These are phyloP conservation scores for Harmothoe impar DNA, from an alignment of 2,888 invertebrate species.

Conservation along the genomic window DNA sequence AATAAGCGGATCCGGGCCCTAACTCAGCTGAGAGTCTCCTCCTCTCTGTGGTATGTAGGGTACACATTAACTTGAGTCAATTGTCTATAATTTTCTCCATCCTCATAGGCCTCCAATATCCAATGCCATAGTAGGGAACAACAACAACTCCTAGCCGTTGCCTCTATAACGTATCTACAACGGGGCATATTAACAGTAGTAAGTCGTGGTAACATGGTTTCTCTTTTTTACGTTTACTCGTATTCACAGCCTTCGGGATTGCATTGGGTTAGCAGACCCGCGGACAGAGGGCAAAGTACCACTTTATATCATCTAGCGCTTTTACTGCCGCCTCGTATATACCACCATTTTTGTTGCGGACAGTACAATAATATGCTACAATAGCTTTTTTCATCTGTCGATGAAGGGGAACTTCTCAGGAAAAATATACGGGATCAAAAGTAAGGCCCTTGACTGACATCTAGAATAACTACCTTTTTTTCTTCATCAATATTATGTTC, in stretches of 20 bases:
- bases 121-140: slow-evolving; percentile 48
- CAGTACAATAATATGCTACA: slow-evolving; percentile 2
- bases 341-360: not conserved
- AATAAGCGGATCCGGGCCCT: slow-evolving; percentile 37
- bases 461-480: slow-evolving; percentile 43
- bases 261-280: slow-evolving; percentile 61
- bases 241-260: slow-evolving; percentile 62
- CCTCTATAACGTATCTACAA: slow-evolving; percentile 58
- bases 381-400: not conserved
- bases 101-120: not conserved
- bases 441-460: slow-evolving; percentile 58
- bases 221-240: slow-evolving; percentile 28
- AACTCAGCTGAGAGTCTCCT: slow-evolving; percentile 31
- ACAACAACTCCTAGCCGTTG: slow-evolving; percentile 40
- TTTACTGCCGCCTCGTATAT: not conserved
- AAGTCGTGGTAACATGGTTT: slow-evolving; percentile 54
- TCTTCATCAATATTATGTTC: slow-evolving; percentile 13
- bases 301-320: slow-evolving; percentile 1
- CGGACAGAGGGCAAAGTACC: slow-evolving; percentile 61
- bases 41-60: not conserved
- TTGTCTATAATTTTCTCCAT: not conserved
- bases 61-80: not conserved
- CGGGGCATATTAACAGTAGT: slow-evolving; percentile 26
- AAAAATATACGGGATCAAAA: slow-evolving; percentile 60
- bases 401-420: not conserved